Evolutionary conservation across 2,113 vertebrate species (phyloP).

Genomic region (Actenoides hombroni): DNA sequence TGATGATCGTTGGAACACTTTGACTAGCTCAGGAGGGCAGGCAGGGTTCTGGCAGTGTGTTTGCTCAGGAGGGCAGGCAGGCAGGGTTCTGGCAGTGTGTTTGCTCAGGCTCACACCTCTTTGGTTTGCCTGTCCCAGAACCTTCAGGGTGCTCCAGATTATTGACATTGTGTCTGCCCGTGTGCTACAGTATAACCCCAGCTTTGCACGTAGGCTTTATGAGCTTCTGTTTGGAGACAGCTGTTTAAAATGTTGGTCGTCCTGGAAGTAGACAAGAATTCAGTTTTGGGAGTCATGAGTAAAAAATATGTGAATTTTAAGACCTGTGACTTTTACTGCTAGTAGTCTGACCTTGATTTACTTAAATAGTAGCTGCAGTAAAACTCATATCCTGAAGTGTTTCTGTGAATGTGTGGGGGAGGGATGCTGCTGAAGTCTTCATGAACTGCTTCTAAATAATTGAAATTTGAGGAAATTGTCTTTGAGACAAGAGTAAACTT

Average conservation of each 20-base stretch:
- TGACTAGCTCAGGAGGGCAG: not conserved
- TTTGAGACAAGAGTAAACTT: not conserved
- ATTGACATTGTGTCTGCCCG: not conserved
- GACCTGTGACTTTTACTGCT: not conserved
- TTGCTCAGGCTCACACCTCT: not conserved
- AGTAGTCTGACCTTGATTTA: not conserved
- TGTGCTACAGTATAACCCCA: not conserved
- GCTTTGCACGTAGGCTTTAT: not conserved
- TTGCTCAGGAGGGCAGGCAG: not conserved
- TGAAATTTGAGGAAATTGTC: not conserved
- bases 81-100: not conserved
- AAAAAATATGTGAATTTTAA: not conserved
- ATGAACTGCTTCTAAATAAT: not conserved
- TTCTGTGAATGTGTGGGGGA: not conserved
- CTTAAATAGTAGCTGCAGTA: not conserved
- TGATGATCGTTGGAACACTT: not conserved
- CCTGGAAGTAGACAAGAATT: not conserved
- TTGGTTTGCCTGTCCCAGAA: not conserved
- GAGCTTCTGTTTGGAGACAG: not conserved
- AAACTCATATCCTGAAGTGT: not conserved
- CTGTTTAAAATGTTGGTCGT: not conserved
- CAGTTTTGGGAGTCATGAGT: not conserved
- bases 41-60: not conserved
- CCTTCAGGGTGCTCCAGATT: not conserved
- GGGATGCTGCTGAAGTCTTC: not conserved